Evolutionary conservation across 2,888 invertebrate species (phyloP).

Genomic region (Macrophya alboannulata): DNA sequence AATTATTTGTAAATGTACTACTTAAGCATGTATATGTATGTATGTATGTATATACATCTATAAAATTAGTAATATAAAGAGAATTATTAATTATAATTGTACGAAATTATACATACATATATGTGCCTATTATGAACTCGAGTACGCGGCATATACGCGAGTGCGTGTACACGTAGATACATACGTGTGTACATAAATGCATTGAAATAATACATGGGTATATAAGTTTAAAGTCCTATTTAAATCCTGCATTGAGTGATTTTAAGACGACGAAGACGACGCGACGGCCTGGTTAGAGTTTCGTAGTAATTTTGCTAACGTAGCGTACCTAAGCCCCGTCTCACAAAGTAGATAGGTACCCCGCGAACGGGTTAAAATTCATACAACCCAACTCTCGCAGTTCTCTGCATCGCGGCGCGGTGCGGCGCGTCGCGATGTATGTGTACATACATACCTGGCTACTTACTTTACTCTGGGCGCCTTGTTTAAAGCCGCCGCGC

Average conservation of each 20-base stretch:
- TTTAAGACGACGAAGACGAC: constrained; percentile 6
- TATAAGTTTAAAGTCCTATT: constrained; percentile 27
- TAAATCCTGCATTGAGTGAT: constrained; percentile 39
- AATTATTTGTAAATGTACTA: neutral
- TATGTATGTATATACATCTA: neutral
- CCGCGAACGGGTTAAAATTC: neutral
- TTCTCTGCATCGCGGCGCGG: neutral
- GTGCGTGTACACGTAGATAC: neutral
- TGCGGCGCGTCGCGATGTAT: neutral
- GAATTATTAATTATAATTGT: neutral
- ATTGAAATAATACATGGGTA: neutral
- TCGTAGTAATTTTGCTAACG: constrained; percentile 20
- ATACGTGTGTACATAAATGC: neutral
- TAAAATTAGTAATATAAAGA: neutral
- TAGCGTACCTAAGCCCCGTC: neutral
- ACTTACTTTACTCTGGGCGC: neutral
- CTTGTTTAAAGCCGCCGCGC: neutral
- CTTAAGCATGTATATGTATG: neutral
- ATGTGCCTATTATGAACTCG: neutral
- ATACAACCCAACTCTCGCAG: neutral
- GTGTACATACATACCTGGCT: neutral
- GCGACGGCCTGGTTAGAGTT: constrained; percentile 29
- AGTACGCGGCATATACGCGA: neutral
- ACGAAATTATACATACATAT: neutral
- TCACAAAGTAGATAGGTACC: neutral